Percentiles rank a stretch among this genome's conserved stretches.
Conservation (phyloP, 1,140 invertebrate genomes). For the Cryptotermes secundus region DNA sequence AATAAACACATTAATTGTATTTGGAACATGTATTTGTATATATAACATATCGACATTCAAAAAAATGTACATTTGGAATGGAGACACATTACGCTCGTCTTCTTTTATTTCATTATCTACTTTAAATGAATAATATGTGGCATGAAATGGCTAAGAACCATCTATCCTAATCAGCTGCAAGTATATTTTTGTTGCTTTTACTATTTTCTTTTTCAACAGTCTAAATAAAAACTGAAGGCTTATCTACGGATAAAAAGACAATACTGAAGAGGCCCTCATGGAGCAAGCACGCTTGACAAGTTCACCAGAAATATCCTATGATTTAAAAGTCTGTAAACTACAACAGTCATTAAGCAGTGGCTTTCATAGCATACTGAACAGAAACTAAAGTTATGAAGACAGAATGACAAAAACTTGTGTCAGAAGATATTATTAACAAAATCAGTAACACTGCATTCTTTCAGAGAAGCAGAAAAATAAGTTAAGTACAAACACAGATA, state of each 20-base stretch:
- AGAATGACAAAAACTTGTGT: neutral
- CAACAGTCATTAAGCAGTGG: neutral
- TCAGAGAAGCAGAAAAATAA: neutral
- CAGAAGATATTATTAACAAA: neutral
- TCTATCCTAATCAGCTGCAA: neutral
- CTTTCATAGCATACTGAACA: neutral
- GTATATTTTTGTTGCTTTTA: slow-evolving; percentile 5
- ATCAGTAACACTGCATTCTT: neutral
- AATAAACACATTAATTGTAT: slow-evolving; percentile 2
- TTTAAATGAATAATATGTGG: slow-evolving; percentile 19
- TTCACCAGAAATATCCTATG: neutral
- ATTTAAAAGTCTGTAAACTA: neutral
- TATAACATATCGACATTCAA: slow-evolving; percentile 33
- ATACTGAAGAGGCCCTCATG: slow-evolving; percentile 17
- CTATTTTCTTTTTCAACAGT: neutral
- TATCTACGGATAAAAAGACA: neutral
- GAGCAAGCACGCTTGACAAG: neutral
- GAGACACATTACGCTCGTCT: slow-evolving; percentile 4
- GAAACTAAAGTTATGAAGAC: neutral
- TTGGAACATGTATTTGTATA: slow-evolving; percentile 34
- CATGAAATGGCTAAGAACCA: slow-evolving; percentile 30
- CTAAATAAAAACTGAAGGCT: neutral
- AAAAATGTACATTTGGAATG: slow-evolving; percentile 32
- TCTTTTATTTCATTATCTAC: neutral
- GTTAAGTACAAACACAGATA: slow-evolving; percentile 17